A percentile compares a stretch with the other conserved stretches of the same genome.
Evolutionary conservation across 2,888 invertebrate species (phyloP).

Genomic region (Ashinkailepas kermadecensis): DNA sequence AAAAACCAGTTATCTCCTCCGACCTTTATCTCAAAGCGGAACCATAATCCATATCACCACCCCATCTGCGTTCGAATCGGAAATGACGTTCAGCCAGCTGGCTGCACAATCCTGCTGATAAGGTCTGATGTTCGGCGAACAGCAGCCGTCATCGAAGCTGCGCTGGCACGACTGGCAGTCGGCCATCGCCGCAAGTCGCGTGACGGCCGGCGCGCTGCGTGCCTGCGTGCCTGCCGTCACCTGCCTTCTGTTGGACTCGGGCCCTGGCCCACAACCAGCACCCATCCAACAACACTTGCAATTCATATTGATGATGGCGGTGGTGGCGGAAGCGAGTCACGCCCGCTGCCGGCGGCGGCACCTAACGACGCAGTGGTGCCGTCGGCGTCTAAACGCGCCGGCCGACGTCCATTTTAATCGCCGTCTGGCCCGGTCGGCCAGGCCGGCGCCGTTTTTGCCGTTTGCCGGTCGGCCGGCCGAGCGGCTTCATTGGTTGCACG

Average conservation of each 20-base stretch:
- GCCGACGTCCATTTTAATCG: constrained; percentile 16
- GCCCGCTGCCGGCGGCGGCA: neutral
- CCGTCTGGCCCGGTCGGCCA: neutral
- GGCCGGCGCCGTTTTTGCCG: constrained; percentile 2
- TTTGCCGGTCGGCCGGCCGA: neutral
- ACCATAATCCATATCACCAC: neutral
- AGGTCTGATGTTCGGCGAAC: neutral
- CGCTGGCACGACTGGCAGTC: too few relatives aligned
- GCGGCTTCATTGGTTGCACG: constrained; percentile 14
- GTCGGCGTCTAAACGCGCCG: neutral
- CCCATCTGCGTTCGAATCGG: neutral
- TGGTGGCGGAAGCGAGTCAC: neutral
- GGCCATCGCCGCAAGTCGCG: too few relatives aligned
- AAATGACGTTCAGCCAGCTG: neutral
- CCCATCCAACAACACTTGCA: neutral
- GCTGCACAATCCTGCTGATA: neutral
- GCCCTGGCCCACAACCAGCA: too few relatives aligned
- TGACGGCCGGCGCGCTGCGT: too few relatives aligned
- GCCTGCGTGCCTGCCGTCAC: too few relatives aligned
- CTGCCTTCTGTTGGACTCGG: too few relatives aligned
- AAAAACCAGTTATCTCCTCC: neutral
- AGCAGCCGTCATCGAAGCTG: too few relatives aligned
- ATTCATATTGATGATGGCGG: constrained; percentile 1
- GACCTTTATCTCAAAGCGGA: neutral
- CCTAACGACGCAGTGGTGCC: neutral